phyloP scores from a whole-genome alignment of 2,888 invertebrate genomes.

The Cephus spinipes region DNA sequence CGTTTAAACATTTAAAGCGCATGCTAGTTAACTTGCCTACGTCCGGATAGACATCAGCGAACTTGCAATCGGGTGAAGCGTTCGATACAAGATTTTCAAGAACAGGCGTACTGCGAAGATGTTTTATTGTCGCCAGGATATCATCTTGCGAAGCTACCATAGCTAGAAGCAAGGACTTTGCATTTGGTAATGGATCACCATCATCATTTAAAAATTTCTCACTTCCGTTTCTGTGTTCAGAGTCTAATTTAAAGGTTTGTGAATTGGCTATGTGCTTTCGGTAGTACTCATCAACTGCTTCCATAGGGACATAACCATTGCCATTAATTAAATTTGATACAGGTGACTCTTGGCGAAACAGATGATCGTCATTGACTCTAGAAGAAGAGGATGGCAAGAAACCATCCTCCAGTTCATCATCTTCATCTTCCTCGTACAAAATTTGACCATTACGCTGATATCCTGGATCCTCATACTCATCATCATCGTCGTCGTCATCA shows the following conservation, averaged over 20 bases:
- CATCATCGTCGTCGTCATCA: constrained; percentile 30
- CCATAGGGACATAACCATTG: constrained; percentile 27
- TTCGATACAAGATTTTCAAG: constrained; percentile 55
- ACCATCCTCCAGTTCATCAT: constrained; percentile 32
- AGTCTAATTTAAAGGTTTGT: constrained; percentile 23
- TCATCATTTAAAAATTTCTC: constrained; percentile 40
- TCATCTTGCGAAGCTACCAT: constrained; percentile 55
- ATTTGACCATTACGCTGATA: constrained; percentile 33
- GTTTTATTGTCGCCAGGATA: constrained; percentile 53
- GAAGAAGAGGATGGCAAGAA: not conserved
- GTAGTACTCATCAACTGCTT: constrained; percentile 39
- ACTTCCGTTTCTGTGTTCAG: constrained; percentile 20
- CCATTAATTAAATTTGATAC: constrained; percentile 17
- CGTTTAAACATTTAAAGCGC: constrained; percentile 32
- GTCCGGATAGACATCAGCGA: constrained; percentile 44
- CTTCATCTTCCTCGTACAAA: constrained; percentile 46
- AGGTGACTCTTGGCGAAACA: not conserved
- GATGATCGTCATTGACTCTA: not conserved
- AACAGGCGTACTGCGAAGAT: constrained; percentile 54
- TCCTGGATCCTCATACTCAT: constrained; percentile 12
- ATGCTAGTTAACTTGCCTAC: constrained; percentile 58
- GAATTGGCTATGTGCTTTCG: constrained; percentile 30
- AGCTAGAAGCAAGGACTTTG: constrained; percentile 47
- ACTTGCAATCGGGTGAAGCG: constrained; percentile 50
- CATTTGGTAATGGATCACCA: constrained; percentile 32